A percentile compares a stretch with the other conserved stretches of the same genome.
Evolutionary conservation across 2,797 vertebrate species (phyloP).

Genomic region (Rhinatrema bivittatum): DNA sequence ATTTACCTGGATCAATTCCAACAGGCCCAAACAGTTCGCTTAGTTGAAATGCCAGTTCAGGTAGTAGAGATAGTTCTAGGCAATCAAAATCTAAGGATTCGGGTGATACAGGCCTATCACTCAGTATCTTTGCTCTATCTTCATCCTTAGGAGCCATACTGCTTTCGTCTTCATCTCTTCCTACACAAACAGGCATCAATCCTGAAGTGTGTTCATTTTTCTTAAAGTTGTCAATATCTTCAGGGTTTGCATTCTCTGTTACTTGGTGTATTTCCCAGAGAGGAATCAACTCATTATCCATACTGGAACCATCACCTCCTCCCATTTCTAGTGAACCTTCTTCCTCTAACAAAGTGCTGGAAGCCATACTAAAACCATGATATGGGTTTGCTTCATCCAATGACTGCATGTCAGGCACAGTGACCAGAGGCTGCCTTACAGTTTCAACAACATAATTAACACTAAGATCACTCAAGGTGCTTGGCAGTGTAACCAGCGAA

Average conservation of each 20-base stretch:
- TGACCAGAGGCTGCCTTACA: conserved; percentile 5
- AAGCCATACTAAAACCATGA: conserved; percentile 9
- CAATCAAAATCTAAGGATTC: conserved; percentile 71
- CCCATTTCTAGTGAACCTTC: conserved; percentile 19
- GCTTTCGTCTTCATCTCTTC: conserved; percentile 19
- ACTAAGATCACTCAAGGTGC: neutral
- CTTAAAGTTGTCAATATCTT: too few species aligned
- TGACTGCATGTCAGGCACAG: conserved; percentile 9
- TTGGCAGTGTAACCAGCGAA: conserved; percentile 11
- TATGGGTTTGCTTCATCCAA: conserved; percentile 8
- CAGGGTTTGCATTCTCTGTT: conserved; percentile 12
- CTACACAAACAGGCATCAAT: neutral
- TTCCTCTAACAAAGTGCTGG: conserved; percentile 16
- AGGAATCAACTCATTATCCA: conserved; percentile 1
- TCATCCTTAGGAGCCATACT: neutral
- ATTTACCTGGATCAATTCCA: conserved; percentile 85
- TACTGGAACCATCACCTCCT: conserved; percentile 16
- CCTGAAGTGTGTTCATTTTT: too few species aligned
- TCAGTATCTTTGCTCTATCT: conserved; percentile 22
- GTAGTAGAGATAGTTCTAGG: conserved; percentile 81
- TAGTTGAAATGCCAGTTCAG: conserved; percentile 87
- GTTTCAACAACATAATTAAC: conserved; percentile 11
- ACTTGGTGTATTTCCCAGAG: neutral
- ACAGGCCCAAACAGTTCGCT: conserved; percentile 94
- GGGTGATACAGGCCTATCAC: conserved; percentile 9